Conservation (phyloP, 1,140 invertebrate genomes). For the Araneus ventricosus region DNA sequence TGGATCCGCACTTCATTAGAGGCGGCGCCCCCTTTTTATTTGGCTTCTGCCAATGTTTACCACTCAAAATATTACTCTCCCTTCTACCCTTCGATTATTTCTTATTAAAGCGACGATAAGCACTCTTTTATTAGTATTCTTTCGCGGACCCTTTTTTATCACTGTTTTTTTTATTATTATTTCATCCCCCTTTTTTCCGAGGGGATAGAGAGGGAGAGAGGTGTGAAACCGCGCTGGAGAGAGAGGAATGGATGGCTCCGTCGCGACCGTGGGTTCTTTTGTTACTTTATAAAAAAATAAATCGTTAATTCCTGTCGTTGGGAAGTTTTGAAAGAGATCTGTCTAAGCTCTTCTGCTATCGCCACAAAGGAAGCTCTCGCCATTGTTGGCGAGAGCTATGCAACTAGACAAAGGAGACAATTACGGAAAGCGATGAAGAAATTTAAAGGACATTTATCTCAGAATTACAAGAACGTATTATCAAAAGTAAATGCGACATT, state of each 20-base stretch:
- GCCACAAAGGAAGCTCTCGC: too few relatives aligned
- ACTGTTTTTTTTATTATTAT: background rate
- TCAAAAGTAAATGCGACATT: too few relatives aligned
- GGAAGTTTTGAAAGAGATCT: too few relatives aligned
- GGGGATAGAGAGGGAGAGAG: background rate
- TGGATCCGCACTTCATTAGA: constrained; percentile 67
- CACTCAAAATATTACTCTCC: constrained; percentile 66
- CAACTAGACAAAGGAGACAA: too few relatives aligned
- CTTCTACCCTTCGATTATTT: constrained; percentile 35
- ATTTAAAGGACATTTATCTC: too few relatives aligned
- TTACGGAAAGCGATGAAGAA: too few relatives aligned
- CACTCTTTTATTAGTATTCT: background rate
- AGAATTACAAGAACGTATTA: too few relatives aligned
- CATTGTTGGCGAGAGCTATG: too few relatives aligned
- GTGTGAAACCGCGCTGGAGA: background rate
- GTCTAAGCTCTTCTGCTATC: too few relatives aligned
- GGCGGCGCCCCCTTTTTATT: constrained; percentile 59
- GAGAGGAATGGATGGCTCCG: background rate
- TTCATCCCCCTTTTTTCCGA: background rate
- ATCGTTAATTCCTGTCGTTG: too few relatives aligned
- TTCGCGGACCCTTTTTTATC: background rate
- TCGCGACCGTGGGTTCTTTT: background rate
- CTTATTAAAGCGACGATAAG: constrained; percentile 46
- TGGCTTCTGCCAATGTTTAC: constrained; percentile 66
- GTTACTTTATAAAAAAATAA: background rate